These are phyloP conservation scores for Gopherus flavomarginatus DNA, from an alignment of 2,113 vertebrate species.

Conservation along the genomic window DNA sequence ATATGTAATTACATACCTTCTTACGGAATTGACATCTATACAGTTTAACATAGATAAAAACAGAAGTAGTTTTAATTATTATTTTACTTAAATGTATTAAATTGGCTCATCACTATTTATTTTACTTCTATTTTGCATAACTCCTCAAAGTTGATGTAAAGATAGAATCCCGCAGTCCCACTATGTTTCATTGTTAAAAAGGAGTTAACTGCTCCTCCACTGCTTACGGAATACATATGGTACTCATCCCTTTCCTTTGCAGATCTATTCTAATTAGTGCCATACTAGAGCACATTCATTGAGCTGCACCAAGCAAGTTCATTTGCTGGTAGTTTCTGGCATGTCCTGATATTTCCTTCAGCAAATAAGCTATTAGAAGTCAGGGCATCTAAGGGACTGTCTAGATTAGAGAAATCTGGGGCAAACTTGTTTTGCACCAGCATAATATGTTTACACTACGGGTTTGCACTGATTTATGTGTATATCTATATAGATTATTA, in stretches of 20 bases:
- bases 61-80: not conserved
- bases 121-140: fast-evolving
- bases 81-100: not conserved
- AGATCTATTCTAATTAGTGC: not conserved
- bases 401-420: not conserved
- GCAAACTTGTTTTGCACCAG: not conserved
- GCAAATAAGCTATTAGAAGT: not conserved
- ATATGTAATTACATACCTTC: too few species aligned
- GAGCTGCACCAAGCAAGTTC: not conserved
- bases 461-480: not conserved
- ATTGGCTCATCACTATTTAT: not conserved
- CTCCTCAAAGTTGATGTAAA: not conserved
- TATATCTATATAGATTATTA: not conserved
- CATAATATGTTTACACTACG: not conserved
- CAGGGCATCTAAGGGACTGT: not conserved
- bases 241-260: not conserved
- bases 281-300: not conserved
- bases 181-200: not conserved
- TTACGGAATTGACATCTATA: too few species aligned
- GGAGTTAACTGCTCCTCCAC: not conserved
- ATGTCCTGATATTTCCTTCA: not conserved
- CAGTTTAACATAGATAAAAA: too few species aligned
- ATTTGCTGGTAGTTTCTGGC: not conserved
- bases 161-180: not conserved
- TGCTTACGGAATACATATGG: not conserved